Evolutionary conservation across 2,888 invertebrate genomes (phyloP).

Genomic region (Amphipoea lucens): DNA sequence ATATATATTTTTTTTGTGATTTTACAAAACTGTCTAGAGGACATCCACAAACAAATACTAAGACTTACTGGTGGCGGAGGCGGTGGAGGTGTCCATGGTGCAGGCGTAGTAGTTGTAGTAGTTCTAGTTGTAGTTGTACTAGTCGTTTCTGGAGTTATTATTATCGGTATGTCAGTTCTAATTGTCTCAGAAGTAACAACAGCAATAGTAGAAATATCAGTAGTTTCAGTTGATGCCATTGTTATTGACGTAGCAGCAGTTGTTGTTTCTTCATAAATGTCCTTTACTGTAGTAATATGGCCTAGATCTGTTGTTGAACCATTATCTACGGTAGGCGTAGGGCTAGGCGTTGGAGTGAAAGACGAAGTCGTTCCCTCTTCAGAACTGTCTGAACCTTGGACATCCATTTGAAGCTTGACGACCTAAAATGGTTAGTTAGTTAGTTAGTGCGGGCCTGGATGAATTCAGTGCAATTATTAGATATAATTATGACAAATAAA

Average conservation of each 20-base stretch:
- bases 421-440: conserved; percentile 60
- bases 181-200: conserved; percentile 13
- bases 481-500: neutral
- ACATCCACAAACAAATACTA: conserved; percentile 29
- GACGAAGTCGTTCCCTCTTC: conserved; percentile 9
- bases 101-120: conserved; percentile 10
- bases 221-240: neutral
- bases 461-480: conserved; percentile 32
- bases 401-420: conserved; percentile 20
- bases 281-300: neutral
- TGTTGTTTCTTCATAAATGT: neutral
- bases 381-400: conserved; percentile 26
- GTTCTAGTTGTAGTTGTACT: neutral
- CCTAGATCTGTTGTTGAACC: neutral
- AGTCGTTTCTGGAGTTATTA: conserved; percentile 29
- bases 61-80: conserved; percentile 48
- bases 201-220: neutral
- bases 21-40: conserved; percentile 1
- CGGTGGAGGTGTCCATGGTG: conserved; percentile 29
- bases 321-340: neutral
- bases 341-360: neutral
- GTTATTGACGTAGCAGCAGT: accelerated
- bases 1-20: neutral
- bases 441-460: conserved; percentile 45
- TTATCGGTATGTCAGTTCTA: conserved; percentile 35